Conservation (phyloP, 2,113 vertebrate species). For the Solea solea region DNA sequence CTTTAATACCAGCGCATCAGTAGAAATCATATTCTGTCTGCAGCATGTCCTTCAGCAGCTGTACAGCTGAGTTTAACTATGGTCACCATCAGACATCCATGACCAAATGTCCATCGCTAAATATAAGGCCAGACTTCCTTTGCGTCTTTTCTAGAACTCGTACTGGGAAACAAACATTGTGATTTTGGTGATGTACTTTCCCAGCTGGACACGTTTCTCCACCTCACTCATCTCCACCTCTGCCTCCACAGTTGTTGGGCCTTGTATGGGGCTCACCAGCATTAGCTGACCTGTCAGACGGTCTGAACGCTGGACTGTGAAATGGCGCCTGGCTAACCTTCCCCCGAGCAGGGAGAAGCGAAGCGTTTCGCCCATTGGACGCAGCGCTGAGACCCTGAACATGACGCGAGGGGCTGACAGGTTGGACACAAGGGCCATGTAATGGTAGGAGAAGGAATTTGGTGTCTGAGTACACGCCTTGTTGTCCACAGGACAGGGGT, state of each 20-base stretch:
- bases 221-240: conserved; percentile 91
- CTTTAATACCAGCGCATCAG: too few species aligned
- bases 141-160: conserved; percentile 79
- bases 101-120: neutral
- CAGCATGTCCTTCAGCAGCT: neutral
- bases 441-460: conserved; percentile 88
- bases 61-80: neutral
- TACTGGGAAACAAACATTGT: conserved; percentile 86
- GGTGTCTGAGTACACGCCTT: conserved; percentile 83
- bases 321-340: conserved; percentile 75
- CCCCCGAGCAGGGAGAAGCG: conserved; percentile 81
- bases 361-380: conserved; percentile 82
- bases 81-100: conserved; percentile 9
- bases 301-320: conserved; percentile 82
- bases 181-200: conserved; percentile 88
- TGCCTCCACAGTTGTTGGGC: conserved; percentile 83
- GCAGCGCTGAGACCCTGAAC: conserved; percentile 87
- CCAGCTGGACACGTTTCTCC: conserved; percentile 81
- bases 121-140: conserved; percentile 5
- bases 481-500: conserved; percentile 87
- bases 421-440: conserved; percentile 87
- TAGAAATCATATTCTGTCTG: too few species aligned
- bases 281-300: conserved; percentile 86
- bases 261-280: conserved; percentile 80
- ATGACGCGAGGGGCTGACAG: conserved; percentile 83